These are phyloP conservation scores for Motacilla tschutschensis DNA, from an alignment of 2,113 vertebrate species.

Conservation along the genomic window DNA sequence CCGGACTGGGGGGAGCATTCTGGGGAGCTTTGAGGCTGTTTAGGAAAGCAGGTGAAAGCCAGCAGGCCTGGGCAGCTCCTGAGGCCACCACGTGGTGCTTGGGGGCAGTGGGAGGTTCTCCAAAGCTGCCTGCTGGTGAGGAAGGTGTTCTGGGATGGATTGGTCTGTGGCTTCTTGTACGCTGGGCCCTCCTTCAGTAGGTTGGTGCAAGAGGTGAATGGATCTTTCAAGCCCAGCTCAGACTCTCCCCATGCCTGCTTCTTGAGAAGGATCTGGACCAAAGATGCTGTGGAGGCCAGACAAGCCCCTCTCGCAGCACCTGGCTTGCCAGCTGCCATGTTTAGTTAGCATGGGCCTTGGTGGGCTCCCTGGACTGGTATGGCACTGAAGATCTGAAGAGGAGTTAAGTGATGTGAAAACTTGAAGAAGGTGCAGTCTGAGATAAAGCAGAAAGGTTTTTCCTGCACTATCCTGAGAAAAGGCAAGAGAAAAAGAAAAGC, in stretches of 20 bases:
- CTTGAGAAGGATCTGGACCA: neutral
- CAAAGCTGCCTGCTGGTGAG: neutral
- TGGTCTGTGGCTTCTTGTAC: neutral
- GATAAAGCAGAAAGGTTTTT: neutral
- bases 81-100: neutral
- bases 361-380: neutral
- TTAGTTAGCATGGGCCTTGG: neutral
- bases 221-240: neutral
- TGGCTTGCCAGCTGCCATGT: neutral
- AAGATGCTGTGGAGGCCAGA: neutral
- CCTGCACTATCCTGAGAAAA: neutral
- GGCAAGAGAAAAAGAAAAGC: neutral
- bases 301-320: neutral
- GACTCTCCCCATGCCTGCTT: neutral
- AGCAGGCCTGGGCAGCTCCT: neutral
- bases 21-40: neutral
- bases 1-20: accelerated
- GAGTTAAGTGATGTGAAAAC: neutral
- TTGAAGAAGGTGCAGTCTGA: neutral
- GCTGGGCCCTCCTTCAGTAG: neutral
- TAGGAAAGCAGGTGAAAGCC: neutral
- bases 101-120: neutral
- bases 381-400: neutral
- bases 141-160: neutral
- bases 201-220: neutral